Evolutionary conservation across 2,797 vertebrate species (phyloP).

Genomic region (Vipera ursinii): DNA sequence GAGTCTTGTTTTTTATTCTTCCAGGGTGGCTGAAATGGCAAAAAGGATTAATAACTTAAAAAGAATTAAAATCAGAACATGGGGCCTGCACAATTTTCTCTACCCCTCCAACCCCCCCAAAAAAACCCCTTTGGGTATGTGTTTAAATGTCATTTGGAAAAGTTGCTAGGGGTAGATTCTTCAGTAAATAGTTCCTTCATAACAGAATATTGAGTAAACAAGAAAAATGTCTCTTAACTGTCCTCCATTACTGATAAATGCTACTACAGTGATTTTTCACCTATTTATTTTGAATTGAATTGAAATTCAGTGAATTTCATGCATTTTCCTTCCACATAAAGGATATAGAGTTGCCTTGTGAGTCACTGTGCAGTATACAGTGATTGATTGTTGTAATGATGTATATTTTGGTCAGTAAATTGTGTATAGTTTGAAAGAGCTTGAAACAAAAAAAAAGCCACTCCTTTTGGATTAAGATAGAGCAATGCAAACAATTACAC

Average conservation of each 20-base stretch:
- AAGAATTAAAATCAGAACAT: neutral
- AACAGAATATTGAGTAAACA: neutral
- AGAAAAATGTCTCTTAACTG: neutral
- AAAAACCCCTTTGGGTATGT: neutral
- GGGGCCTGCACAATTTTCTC: neutral
- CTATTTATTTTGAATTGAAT: neutral
- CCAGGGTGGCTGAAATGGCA: neutral
- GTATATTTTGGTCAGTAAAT: neutral
- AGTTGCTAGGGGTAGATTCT: neutral
- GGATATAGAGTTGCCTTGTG: neutral
- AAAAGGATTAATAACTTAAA: neutral
- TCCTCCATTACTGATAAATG: neutral
- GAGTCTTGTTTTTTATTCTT: neutral
- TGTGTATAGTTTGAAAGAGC: neutral
- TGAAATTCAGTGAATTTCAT: neutral
- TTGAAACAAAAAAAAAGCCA: neutral
- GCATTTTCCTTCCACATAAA: neutral
- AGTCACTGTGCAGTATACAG: neutral
- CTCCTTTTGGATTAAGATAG: neutral
- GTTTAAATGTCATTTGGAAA: neutral
- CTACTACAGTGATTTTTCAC: neutral
- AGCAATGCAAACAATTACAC: neutral
- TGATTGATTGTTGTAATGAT: neutral
- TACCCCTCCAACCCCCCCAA: neutral
- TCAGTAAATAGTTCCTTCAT: neutral